phyloP scores from a whole-genome alignment of 1,140 invertebrate species.

The Sitobion miscanthi region DNA sequence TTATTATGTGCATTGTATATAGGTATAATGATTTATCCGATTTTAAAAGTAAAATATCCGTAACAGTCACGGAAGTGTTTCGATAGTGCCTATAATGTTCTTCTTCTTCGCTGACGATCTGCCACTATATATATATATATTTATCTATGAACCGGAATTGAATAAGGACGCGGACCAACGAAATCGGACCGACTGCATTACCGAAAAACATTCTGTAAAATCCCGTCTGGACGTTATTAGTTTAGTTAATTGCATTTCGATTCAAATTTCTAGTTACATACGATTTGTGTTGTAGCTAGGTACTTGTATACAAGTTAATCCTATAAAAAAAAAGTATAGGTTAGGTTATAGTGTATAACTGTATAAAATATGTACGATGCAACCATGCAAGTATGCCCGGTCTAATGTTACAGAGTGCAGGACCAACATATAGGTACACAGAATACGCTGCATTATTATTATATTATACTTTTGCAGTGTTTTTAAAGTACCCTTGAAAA shows the following conservation, averaged over 20 bases:
- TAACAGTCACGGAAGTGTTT: background rate
- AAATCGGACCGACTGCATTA: background rate
- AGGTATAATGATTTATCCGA: background rate
- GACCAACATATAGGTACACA: background rate
- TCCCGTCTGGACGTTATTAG: background rate
- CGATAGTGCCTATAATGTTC: background rate
- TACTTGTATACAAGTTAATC: no score
- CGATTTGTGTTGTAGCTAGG: background rate
- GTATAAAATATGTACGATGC: background rate
- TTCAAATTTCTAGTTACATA: background rate
- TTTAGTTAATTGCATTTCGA: background rate
- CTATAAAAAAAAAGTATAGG: no score
- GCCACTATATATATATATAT: background rate
- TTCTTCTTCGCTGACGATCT: background rate
- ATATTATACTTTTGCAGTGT: background rate
- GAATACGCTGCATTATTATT: background rate
- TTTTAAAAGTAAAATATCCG: background rate
- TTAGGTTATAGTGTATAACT: background rate
- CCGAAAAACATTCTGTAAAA: background rate
- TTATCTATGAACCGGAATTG: background rate
- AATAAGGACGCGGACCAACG: background rate
- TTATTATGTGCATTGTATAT: background rate
- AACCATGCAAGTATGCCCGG: background rate
- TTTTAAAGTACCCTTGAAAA: conserved; percentile 21
- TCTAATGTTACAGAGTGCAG: background rate